phyloP scores from a whole-genome alignment of 2,113 vertebrate species.

The Aptenodytes forsteri region DNA sequence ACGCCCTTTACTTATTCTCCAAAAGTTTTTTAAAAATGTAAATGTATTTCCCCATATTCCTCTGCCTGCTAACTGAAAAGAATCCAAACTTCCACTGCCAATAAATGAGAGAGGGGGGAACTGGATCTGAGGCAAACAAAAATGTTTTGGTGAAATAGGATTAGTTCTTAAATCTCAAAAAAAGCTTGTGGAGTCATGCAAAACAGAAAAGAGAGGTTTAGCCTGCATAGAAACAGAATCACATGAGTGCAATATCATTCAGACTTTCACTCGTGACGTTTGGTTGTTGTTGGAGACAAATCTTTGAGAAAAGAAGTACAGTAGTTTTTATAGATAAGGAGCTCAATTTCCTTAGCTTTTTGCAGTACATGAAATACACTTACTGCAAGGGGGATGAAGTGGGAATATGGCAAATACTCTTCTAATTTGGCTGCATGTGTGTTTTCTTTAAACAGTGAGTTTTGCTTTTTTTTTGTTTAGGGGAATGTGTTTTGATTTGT shows the following conservation, averaged over 20 bases:
- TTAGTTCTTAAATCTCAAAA: conserved; percentile 77
- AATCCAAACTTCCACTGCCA: not conserved
- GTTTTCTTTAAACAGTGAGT: not conserved
- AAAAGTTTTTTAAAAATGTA: not conserved
- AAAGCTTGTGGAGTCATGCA: conserved; percentile 73
- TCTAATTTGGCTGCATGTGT: not conserved
- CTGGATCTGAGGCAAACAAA: conserved; percentile 64
- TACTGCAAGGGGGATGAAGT: conserved; percentile 4
- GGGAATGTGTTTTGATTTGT: not conserved
- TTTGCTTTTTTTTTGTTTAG: not conserved
- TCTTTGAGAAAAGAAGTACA: conserved; percentile 63
- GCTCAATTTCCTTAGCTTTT: conserved; percentile 10
- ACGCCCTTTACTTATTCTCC: not conserved
- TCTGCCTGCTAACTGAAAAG: conserved; percentile 3
- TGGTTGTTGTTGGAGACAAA: conserved; percentile 67
- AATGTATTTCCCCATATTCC: not conserved
- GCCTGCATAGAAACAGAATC: conserved; percentile 73
- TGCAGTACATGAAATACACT: conserved; percentile 12
- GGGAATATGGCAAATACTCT: conserved; percentile 9
- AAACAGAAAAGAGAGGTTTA: conserved; percentile 68
- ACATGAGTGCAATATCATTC: conserved; percentile 71
- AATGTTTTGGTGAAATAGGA: conserved; percentile 77
- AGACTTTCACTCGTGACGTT: conserved; percentile 64
- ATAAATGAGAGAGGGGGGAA: not conserved
- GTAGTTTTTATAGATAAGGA: conserved; percentile 59